These are phyloP conservation scores for Megaceryle maxima DNA, from an alignment of 2,113 vertebrate species.

Conservation along the genomic window DNA sequence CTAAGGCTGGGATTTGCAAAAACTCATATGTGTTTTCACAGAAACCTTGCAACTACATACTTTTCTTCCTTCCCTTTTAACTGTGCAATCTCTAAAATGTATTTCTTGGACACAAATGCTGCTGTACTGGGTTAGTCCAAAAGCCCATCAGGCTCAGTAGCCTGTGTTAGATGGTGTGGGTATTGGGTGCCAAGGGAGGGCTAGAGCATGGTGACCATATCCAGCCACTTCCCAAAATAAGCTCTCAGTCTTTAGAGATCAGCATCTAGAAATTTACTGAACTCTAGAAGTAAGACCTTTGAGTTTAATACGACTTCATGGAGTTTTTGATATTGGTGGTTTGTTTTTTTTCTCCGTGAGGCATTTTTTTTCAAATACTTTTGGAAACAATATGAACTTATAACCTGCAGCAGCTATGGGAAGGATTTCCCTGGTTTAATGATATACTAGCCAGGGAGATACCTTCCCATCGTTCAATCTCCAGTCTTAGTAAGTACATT, in stretches of 20 bases:
- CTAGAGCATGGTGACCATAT: neutral
- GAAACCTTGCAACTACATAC: neutral
- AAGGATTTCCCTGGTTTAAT: neutral
- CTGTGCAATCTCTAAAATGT: neutral
- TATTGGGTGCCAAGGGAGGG: neutral
- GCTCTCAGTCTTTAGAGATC: neutral
- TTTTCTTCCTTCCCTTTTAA: neutral
- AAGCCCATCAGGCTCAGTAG: neutral
- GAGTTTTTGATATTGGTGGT: too few species aligned
- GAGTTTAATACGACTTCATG: neutral
- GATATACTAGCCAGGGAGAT: neutral
- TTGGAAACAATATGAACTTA: neutral
- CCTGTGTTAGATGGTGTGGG: neutral
- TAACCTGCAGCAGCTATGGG: neutral
- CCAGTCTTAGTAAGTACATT: neutral
- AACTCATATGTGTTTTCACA: neutral
- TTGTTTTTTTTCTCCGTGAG: neutral
- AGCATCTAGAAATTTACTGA: neutral
- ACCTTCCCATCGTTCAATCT: neutral
- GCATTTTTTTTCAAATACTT: neutral
- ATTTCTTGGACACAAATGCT: neutral
- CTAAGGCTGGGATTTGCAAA: neutral
- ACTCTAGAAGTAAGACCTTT: neutral
- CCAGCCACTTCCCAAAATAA: neutral
- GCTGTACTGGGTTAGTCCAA: neutral